Percentiles rank a stretch among this genome's conserved stretches.
These are phyloP conservation scores for Microtus pennsylvanicus DNA, from an alignment of 2,113 vertebrate species.

Conservation along the genomic window DNA sequence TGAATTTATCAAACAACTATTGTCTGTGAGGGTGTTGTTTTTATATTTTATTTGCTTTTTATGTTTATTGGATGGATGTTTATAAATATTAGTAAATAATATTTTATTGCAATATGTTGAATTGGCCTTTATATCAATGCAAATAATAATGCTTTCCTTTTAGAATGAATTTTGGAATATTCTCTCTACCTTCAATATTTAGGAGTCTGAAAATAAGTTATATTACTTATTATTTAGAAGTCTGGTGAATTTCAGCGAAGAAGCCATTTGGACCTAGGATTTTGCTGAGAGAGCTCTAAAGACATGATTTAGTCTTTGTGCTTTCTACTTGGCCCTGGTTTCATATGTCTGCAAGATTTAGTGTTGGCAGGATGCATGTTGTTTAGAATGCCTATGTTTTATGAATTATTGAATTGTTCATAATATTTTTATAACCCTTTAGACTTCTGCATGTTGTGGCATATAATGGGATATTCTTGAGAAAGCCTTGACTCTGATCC, in stretches of 20 bases:
- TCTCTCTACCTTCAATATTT: background rate
- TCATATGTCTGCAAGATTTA: background rate
- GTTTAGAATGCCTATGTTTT: background rate
- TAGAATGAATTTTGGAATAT: background rate
- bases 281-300: background rate
- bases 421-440: background rate
- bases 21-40: background rate
- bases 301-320: background rate
- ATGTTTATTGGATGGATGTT: background rate
- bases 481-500: background rate
- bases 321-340: too few relatives aligned
- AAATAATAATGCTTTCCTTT: background rate
- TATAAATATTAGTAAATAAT: background rate
- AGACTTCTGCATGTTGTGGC: background rate
- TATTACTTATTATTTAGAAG: background rate
- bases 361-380: background rate
- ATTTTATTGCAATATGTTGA: background rate
- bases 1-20: background rate
- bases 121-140: background rate
- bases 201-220: background rate
- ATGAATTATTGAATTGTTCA: background rate
- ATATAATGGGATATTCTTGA: background rate
- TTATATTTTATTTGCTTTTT: background rate
- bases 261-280: background rate
- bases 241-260: background rate